Base-by-base conservation (phyloP, 2,888 invertebrate genomes). In the Pristionchus maxplancki region DNA sequence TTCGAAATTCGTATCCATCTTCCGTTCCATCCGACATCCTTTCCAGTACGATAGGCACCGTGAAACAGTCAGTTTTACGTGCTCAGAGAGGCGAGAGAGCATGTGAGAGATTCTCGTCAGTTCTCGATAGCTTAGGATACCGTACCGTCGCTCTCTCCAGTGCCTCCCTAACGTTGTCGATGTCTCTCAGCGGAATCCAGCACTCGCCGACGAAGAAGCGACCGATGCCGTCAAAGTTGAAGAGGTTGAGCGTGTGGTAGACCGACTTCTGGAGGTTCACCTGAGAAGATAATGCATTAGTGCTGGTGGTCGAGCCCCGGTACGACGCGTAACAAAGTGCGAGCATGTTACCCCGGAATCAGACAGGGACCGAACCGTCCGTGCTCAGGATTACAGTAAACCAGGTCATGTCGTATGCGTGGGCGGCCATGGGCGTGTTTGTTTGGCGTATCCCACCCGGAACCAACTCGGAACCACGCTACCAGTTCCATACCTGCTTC, bases 161-260 rank as follows among this genome's bases (percentile, higher is more conserved):
- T 0, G 98, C 98, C 92, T 97, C 95, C 94, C 98, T 97, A 88
- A 99, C 98, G 28, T 97, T 97, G 95, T 98, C 97, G 95, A 97
- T 95, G 94, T 98, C 97, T 88, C 97, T 95, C 11, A 97, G 96
- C 20, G 97, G 98, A 94, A 97, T 97, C 98, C 97, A 99, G 95
- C 98, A 98, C 95, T 99, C 99, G 24, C 98, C 99, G 94, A 99
- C 98, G 93, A 99, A 96, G 96, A 99, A 99, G 95, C 99, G 98
- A 95, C 99, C 98, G 3, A 99, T 99, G n/a, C 99, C 99, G 95
- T 99, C 99, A 96, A 99, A 96, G 95, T 98, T 99, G 96, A 99
- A 98, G 95, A 98, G 96, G 96, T 99, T 99, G 94, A 99, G 95
- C 0, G 98, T 98, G 95, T 98, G 97, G 96, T 98, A 99, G 95